Evolutionary conservation across 2,797 vertebrate species (phyloP), one percentile per base, ranked within the genome.

Genomic region (Moxostoma hubbsi): DNA sequence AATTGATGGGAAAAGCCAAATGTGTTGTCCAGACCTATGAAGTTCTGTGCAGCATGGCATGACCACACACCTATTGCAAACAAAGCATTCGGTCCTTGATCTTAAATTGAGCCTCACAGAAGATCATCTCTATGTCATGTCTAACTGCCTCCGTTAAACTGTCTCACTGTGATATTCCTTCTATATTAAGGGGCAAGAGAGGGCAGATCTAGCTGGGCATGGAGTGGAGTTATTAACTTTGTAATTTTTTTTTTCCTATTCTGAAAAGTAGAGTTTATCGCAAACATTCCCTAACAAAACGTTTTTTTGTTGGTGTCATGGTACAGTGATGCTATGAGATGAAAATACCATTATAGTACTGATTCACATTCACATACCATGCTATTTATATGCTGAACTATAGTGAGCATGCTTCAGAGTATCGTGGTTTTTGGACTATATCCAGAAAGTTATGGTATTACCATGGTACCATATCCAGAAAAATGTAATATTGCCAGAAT

Each of bases 41-140:
- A 84, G 79, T 74, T 73, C 79, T 83, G 76, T 86, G 36, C 87
- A 91, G 87, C 86, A 59, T 87, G 87, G 89, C 63, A 36, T 16
- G 57, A 24, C 24, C 75, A 62, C 75, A 77, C 63, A 46, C 51
- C 47, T 54, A 15, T 1, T 7, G 9, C 24, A 73, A 57, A 70
- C 68, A 70, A 58, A 68, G 55, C 68, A 55, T 7, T 61, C n/a
- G n/a, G 55, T 58, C 13, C 59, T 8, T 76, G 55, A 68, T 53
- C 54, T 68, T 13, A 61, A 61, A 59, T 68, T 68, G 18, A 49
- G 13, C 74, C 45, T 68, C 45, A 59, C 54, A 70, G 66, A 63
- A 18, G 49, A 70, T 47, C 15, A 12, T n/a, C 47, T 54, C 50
- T 63, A 24, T 70, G 13, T 70, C 47, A 7, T 63, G 55, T 59